These are phyloP conservation scores for Dioctria rufipes DNA, from an alignment of 2,888 invertebrate genomes.

Conservation along the genomic window DNA sequence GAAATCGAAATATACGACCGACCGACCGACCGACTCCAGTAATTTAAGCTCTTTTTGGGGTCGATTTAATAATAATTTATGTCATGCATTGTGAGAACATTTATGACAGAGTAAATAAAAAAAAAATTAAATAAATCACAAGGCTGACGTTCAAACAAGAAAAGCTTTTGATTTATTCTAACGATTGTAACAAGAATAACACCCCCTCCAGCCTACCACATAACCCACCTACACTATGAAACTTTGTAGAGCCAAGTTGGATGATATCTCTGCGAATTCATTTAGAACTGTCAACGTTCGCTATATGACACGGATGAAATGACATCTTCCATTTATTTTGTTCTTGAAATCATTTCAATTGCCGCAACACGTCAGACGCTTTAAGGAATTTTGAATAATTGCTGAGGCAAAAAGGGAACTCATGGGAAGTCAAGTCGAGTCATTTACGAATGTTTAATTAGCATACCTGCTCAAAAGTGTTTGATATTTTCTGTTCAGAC, in stretches of 20 bases:
- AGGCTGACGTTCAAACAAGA: constrained; percentile 32
- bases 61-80: constrained; percentile 40
- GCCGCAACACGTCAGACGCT: constrained; percentile 46
- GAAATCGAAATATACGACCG: neutral
- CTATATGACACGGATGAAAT: constrained; percentile 48
- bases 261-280: constrained; percentile 47
- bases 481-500: too few species aligned
- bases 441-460: constrained; percentile 7
- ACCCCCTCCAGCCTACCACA: neutral
- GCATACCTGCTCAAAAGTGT: neutral
- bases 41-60: constrained; percentile 32
- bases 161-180: constrained; percentile 49
- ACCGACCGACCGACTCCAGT: neutral
- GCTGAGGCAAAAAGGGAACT: constrained; percentile 22
- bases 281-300: constrained; percentile 52
- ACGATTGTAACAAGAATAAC: constrained; percentile 31
- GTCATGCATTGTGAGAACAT: constrained; percentile 13
- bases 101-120: constrained; percentile 22
- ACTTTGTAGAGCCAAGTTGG: neutral
- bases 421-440: neutral
- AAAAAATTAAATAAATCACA: constrained; percentile 41
- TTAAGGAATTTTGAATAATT: constrained; percentile 50
- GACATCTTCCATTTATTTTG: constrained; percentile 48
- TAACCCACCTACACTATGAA: neutral
- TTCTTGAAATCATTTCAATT: constrained; percentile 48